Evolutionary conservation across 2,797 vertebrate species (phyloP), one percentile per base, ranked within the genome.

Genomic region (Ataeniobius toweri): DNA sequence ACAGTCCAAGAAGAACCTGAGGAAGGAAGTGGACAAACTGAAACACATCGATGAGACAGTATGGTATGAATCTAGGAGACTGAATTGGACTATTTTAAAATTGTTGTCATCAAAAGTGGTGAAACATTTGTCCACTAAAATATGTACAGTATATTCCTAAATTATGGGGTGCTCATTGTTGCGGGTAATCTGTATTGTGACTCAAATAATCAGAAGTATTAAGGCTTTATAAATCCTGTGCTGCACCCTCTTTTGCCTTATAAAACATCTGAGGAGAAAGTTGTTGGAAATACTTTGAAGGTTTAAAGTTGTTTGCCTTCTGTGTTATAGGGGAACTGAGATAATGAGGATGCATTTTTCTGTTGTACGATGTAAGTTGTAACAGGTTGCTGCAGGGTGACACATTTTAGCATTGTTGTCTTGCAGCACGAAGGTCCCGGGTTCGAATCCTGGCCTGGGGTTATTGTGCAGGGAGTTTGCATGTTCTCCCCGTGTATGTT

Each of bases 11-110:
- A 95, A 83, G 50, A 85, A 85, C 84, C 68, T 93, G 76, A 96
- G 92, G 88, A 94, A 91, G 79, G 94, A 95, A 88, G 91, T 95
- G 86, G 89, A 92, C 55, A 93, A 93, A 81, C 85, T 95, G 76
- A 95, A 94, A 84, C 89, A 91, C 72, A 89, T 89, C 89, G 94
- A 94, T 96, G 88, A 94, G 94, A 87, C 39, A 73, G 81, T 80
- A 44, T n/a, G 41, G 28, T 76, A 20, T 78, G 51, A 79, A 61
- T 55, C 58, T 78, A 71, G 18, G 71, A 73, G 22, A 10, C 55
- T 51, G 72, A 14, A 18, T 61, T 61, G 16, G 58, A 14, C 58
- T 13, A 0, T 53, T 71, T 39, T 44, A 14, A 55, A n/a, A 58
- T 36, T 44, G 9, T 56, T 2, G 31, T 58, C 4, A 16, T 13